Evolutionary conservation across 2,113 vertebrate species (phyloP).

Genomic region (Excalfactoria chinensis): DNA sequence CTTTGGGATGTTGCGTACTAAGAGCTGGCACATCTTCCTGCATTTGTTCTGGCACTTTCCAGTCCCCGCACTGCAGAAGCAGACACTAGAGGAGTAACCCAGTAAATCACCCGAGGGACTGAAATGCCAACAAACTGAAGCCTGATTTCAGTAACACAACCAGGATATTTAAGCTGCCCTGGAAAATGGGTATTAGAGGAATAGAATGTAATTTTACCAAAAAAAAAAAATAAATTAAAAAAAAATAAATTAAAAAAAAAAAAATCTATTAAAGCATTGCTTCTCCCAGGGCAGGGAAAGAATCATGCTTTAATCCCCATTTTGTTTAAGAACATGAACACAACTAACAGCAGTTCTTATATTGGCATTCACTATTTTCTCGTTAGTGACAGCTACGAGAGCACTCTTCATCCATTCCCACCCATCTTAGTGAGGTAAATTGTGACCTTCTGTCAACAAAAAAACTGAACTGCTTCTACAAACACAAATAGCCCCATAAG

Average conservation of each 20-base stretch:
- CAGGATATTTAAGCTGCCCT: background rate
- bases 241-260: background rate
- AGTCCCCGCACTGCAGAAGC: background rate
- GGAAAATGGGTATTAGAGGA: background rate
- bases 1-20: conserved; percentile 11
- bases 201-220: background rate
- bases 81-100: background rate
- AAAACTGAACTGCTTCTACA: background rate
- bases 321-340: background rate
- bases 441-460: background rate
- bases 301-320: background rate
- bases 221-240: background rate
- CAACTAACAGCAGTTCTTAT: background rate
- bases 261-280: background rate
- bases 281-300: background rate
- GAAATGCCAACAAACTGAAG: background rate
- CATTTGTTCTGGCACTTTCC: conserved; percentile 51
- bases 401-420: background rate
- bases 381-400: background rate
- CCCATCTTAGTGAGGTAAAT: background rate
- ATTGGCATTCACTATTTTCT: background rate
- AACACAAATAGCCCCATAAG: background rate
- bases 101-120: background rate
- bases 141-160: background rate
- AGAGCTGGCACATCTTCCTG: conserved; percentile 36